Percentiles rank a stretch among this genome's conserved stretches.
phyloP scores from a whole-genome alignment of 2,113 vertebrate species.

The Ciconia stormi region DNA sequence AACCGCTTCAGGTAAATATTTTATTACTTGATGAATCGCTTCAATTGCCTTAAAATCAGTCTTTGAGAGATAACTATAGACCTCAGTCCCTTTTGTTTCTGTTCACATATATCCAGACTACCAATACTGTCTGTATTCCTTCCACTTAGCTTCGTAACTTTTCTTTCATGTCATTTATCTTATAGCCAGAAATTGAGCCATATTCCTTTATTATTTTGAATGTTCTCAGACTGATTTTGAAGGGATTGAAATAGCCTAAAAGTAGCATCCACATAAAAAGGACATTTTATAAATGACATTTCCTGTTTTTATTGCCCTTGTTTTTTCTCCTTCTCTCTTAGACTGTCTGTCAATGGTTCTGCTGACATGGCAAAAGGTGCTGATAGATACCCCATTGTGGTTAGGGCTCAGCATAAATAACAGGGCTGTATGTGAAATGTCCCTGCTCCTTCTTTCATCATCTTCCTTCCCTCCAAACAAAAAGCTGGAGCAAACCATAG shows the following conservation, averaged over 20 bases:
- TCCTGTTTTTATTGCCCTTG: background rate
- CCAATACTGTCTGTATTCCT: background rate
- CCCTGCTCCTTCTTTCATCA: background rate
- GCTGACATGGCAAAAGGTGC: background rate
- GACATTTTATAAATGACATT: slow-evolving; percentile 14
- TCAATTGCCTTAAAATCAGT: background rate
- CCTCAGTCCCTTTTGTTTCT: background rate
- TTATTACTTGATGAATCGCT: background rate
- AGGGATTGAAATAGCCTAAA: slow-evolving; percentile 3
- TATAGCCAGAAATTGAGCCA: background rate
- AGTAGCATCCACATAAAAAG: background rate
- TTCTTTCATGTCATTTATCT: slow-evolving; percentile 1
- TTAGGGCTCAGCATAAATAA: background rate
- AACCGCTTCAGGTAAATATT: background rate
- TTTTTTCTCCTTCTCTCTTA: background rate
- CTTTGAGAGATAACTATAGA: background rate
- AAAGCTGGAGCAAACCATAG: background rate
- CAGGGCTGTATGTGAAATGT: background rate
- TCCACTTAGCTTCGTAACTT: background rate
- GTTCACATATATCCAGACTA: background rate
- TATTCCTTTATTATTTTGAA: slow-evolving; percentile 32
- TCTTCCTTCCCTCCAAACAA: background rate
- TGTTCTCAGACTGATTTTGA: background rate
- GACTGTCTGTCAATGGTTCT: background rate
- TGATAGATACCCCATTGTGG: background rate